Evolutionary conservation across 2,888 invertebrate species (phyloP).

Genomic region (Drosophila histrio): DNA sequence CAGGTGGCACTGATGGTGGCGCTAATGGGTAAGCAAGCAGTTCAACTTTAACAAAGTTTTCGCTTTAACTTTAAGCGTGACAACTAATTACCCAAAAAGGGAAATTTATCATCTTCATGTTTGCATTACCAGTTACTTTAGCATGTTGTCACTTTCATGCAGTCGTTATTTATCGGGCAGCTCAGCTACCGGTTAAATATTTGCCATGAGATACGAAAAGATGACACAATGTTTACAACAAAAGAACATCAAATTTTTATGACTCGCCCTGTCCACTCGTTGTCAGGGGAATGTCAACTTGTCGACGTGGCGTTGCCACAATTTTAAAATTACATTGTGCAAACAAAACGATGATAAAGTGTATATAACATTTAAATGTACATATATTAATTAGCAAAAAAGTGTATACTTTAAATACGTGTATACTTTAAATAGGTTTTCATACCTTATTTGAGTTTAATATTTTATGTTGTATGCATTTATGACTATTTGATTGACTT

Average conservation of each 20-base stretch:
- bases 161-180: neutral
- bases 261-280: neutral
- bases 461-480: neutral
- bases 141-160: neutral
- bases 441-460: neutral
- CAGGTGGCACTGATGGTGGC: constrained; percentile 57
- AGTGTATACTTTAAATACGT: neutral
- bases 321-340: neutral
- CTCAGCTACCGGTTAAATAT: neutral
- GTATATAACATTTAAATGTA: neutral
- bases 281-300: too few relatives aligned
- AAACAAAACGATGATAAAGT: neutral
- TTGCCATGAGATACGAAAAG: neutral
- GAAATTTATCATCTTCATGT: neutral
- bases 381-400: neutral
- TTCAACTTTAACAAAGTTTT: constrained; percentile 33
- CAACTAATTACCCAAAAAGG: constrained; percentile 28
- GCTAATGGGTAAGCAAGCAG: constrained; percentile 74
- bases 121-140: neutral
- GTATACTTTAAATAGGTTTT: neutral
- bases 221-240: neutral
- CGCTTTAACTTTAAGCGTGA: constrained; percentile 23
- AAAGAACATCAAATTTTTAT: neutral
- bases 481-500: neutral
- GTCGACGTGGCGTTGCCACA: neutral